Evolutionary conservation across 2,113 vertebrate genomes (phyloP).

Genomic region (Pterocles burchelli): DNA sequence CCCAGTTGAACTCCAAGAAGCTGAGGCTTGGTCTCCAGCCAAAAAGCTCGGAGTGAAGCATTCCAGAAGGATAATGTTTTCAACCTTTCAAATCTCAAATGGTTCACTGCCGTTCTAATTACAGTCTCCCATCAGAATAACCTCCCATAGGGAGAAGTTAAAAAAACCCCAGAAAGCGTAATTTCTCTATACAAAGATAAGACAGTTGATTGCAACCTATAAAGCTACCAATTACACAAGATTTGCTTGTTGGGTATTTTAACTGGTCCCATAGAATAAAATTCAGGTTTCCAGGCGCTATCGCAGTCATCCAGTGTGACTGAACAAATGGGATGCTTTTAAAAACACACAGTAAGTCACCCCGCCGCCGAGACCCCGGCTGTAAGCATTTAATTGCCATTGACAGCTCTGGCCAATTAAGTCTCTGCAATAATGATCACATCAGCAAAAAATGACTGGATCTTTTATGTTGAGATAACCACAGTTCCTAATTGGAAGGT

Average conservation of each 20-base stretch:
- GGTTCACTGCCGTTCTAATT: constrained; percentile 37
- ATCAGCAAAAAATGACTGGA: constrained; percentile 32
- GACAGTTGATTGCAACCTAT: background rate
- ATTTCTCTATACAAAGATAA: background rate
- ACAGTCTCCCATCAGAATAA: background rate
- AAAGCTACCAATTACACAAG: background rate
- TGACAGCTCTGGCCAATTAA: constrained; percentile 52
- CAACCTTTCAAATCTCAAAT: constrained; percentile 27
- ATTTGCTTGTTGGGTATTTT: background rate
- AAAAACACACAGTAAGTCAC: background rate
- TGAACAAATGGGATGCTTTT: constrained; percentile 17
- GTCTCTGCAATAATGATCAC: background rate
- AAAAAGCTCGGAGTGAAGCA: background rate
- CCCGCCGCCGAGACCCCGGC: background rate
- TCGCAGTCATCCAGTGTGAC: background rate
- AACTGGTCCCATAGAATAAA: background rate
- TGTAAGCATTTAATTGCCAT: constrained; percentile 16
- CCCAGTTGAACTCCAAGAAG: background rate
- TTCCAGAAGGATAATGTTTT: constrained; percentile 1
- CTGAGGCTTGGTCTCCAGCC: background rate
- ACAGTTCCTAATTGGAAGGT: background rate
- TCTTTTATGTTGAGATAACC: background rate
- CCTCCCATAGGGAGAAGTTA: background rate
- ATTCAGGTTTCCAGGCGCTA: background rate
- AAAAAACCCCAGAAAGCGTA: background rate